Evolutionary conservation across 2,888 invertebrate species (phyloP).

Genomic region (Athripsodes cinereus): DNA sequence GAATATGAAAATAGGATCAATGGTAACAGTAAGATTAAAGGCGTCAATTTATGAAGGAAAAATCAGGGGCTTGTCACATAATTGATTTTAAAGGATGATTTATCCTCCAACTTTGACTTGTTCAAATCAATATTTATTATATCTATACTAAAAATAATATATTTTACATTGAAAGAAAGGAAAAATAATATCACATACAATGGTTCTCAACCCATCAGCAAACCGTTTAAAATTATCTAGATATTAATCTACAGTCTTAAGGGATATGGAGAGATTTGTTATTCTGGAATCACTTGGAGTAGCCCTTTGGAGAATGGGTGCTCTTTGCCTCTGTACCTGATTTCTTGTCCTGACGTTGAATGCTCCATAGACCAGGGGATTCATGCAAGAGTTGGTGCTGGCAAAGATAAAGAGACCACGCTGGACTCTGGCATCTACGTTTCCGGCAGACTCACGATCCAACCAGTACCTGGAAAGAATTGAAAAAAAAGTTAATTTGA

Average conservation of each 20-base stretch:
- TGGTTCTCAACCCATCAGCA: too few species aligned
- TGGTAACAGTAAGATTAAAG: too few species aligned
- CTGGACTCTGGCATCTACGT: conserved; percentile 67
- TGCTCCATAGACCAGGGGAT: conserved; percentile 91
- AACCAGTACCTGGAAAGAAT: conserved; percentile 67
- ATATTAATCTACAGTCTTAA: conserved; percentile 34
- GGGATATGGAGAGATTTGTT: conserved; percentile 35
- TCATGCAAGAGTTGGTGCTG: conserved; percentile 93
- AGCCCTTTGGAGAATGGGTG: conserved; percentile 12
- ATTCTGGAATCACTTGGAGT: conserved; percentile 32
- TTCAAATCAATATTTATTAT: too few species aligned
- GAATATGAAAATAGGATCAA: too few species aligned
- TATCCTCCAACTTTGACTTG: too few species aligned
- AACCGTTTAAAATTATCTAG: too few species aligned
- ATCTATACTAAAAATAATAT: too few species aligned
- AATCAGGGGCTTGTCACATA: too few species aligned
- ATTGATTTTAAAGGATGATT: too few species aligned
- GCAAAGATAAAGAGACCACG: conserved; percentile 89
- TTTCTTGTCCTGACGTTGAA: conserved; percentile 67
- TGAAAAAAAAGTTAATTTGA: not conserved
- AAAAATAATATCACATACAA: not conserved
- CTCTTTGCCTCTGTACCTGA: conserved; percentile 28
- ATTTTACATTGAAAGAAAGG: too few species aligned
- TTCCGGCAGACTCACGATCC: conserved; percentile 61
- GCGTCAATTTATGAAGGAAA: too few species aligned